Percentiles rank a stretch among this genome's conserved stretches.
These are phyloP conservation scores for Ligdia adustata DNA, from an alignment of 2,888 invertebrate genomes.

Conservation along the genomic window DNA sequence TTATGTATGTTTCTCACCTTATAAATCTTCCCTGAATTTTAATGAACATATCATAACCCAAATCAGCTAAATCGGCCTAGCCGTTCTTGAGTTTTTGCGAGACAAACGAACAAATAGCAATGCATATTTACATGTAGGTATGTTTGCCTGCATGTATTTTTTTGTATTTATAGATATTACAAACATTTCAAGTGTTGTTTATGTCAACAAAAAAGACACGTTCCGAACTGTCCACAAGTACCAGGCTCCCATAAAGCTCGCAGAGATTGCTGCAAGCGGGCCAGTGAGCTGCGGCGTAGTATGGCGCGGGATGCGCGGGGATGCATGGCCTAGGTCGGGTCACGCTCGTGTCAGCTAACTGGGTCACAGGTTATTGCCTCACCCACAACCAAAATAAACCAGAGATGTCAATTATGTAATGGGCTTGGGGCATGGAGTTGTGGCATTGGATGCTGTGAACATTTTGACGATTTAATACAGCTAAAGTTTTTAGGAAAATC, in stretches of 20 bases:
- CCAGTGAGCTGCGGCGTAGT: slow-evolving; percentile 33
- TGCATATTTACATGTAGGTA: too few relatives aligned
- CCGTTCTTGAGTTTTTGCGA: too few relatives aligned
- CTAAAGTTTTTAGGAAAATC: not conserved
- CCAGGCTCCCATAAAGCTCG: slow-evolving; percentile 17
- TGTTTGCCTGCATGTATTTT: too few relatives aligned
- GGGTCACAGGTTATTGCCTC: slow-evolving; percentile 71
- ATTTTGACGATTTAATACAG: not conserved
- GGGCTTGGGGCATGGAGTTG: slow-evolving; percentile 10
- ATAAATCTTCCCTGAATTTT: too few relatives aligned
- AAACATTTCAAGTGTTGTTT: too few relatives aligned
- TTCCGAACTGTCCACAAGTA: slow-evolving; percentile 12
- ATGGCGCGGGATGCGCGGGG: slow-evolving; percentile 21
- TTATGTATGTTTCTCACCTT: too few relatives aligned
- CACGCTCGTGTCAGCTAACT: slow-evolving; percentile 70
- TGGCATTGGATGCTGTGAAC: not conserved
- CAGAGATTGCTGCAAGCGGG: slow-evolving; percentile 39
- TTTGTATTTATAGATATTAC: too few relatives aligned
- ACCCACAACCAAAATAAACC: slow-evolving; percentile 68
- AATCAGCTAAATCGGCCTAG: too few relatives aligned
- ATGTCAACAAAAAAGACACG: slow-evolving; percentile 4
- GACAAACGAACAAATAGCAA: too few relatives aligned
- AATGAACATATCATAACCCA: too few relatives aligned
- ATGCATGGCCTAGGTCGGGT: slow-evolving; percentile 70
- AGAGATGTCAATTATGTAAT: slow-evolving; percentile 35